A percentile compares a stretch with the other conserved stretches of the same genome.
phyloP scores from a whole-genome alignment of 2,797 vertebrate species.

The Myripristis murdjan region DNA sequence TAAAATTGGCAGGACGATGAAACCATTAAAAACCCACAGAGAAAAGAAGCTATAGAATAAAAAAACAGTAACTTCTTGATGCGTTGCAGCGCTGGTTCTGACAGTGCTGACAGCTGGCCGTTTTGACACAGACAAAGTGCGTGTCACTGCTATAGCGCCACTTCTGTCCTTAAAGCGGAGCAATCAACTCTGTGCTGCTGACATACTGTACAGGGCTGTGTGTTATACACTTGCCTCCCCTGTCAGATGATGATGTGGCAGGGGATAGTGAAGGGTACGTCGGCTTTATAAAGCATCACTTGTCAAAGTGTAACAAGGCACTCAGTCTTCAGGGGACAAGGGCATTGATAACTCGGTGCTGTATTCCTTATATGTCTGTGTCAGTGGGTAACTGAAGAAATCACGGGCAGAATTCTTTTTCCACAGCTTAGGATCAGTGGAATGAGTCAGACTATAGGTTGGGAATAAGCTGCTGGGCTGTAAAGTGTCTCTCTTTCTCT shows the following conservation, averaged over 20 bases:
- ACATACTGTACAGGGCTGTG: slow-evolving; percentile 49
- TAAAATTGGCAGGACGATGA: slow-evolving; percentile 74
- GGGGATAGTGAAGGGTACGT: slow-evolving; percentile 28
- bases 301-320: slow-evolving; percentile 61
- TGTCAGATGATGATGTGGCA: slow-evolving; percentile 69
- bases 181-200: slow-evolving; percentile 66
- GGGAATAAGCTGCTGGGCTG: slow-evolving; percentile 37
- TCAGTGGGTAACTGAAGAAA: slow-evolving; percentile 55
- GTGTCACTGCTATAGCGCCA: slow-evolving; percentile 44
- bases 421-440: slow-evolving; percentile 43
- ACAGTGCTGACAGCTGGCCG: slow-evolving; percentile 60
- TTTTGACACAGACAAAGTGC: slow-evolving; percentile 70
- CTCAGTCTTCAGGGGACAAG: slow-evolving; percentile 27
- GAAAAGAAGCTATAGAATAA: slow-evolving; percentile 21
- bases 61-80: slow-evolving; percentile 47
- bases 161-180: slow-evolving; percentile 53
- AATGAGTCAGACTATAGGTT: slow-evolving; percentile 55
- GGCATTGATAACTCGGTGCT: slow-evolving; percentile 37
- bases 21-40: slow-evolving; percentile 51
- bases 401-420: slow-evolving; percentile 40
- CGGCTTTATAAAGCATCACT: slow-evolving; percentile 52
- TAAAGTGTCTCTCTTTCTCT: slow-evolving; percentile 29
- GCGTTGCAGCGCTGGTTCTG: slow-evolving; percentile 36
- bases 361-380: slow-evolving; percentile 43
- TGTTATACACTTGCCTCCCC: slow-evolving; percentile 45